A percentile compares a stretch with the other conserved stretches of the same genome.
Evolutionary conservation across 1,140 invertebrate genomes (phyloP).

Genomic region (Drosophila erecta): DNA sequence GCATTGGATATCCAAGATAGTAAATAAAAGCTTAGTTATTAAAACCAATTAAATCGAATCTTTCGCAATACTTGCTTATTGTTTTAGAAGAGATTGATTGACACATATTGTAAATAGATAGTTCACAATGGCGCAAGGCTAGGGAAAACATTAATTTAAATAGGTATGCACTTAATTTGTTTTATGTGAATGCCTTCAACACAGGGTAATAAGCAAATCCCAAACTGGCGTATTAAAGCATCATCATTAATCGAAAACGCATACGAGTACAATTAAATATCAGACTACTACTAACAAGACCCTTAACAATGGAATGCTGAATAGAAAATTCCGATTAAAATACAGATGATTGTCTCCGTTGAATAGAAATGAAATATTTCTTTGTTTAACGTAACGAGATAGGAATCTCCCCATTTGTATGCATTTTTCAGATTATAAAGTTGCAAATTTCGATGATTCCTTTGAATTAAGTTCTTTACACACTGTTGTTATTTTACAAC

Average conservation of each 20-base stretch:
- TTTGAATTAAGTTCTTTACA: too few relatives aligned
- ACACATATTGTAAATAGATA: slow-evolving; percentile 2
- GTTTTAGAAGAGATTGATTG: slow-evolving; percentile 4
- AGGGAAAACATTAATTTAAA: not conserved
- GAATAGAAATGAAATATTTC: slow-evolving; percentile 13
- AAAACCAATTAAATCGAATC: not conserved
- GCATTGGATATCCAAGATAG: not conserved
- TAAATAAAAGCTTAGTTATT: not conserved
- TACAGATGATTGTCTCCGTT: slow-evolving; percentile 9
- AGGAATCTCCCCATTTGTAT: not conserved
- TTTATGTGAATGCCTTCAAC: slow-evolving; percentile 3
- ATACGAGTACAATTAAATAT: slow-evolving; percentile 16
- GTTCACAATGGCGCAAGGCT: not conserved
- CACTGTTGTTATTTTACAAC: too few relatives aligned
- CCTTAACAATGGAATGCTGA: slow-evolving; percentile 16
- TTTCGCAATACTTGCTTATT: not conserved
- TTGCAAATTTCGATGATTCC: not conserved
- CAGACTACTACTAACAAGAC: not conserved
- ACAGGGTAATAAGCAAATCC: slow-evolving; percentile 3
- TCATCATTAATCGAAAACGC: not conserved
- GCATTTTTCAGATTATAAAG: not conserved
- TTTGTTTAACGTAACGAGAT: slow-evolving; percentile 16
- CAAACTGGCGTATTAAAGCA: not conserved
- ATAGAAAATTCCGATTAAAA: slow-evolving; percentile 7
- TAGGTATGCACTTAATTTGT: not conserved